These are phyloP conservation scores for Aeoliscus strigatus DNA, from an alignment of 2,797 vertebrate species.

Conservation along the genomic window DNA sequence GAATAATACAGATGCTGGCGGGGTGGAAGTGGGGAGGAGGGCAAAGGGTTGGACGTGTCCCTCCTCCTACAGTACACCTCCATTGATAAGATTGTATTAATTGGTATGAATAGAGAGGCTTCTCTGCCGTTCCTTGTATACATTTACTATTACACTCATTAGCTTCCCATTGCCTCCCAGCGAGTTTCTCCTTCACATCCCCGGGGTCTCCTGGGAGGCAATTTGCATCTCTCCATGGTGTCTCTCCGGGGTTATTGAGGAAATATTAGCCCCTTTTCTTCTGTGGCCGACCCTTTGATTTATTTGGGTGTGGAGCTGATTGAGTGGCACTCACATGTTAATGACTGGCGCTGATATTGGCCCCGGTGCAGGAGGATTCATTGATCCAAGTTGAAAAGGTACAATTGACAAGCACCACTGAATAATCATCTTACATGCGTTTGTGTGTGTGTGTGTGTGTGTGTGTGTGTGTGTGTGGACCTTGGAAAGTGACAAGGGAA, in stretches of 20 bases:
- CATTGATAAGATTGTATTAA: slow-evolving; percentile 78
- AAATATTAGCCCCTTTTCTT: slow-evolving; percentile 75
- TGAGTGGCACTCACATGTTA: slow-evolving; percentile 72
- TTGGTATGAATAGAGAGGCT: slow-evolving; percentile 73
- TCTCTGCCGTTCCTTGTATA: slow-evolving; percentile 72
- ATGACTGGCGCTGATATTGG: slow-evolving; percentile 65
- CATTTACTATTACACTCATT: slow-evolving; percentile 82
- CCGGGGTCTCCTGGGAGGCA: slow-evolving; percentile 76
- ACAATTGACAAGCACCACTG: slow-evolving; percentile 71
- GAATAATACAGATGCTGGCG: slow-evolving; percentile 60
- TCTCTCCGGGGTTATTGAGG: slow-evolving; percentile 75
- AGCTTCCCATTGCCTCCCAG: slow-evolving; percentile 76
- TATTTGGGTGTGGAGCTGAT: slow-evolving; percentile 67
- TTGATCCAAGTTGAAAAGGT: slow-evolving; percentile 74
- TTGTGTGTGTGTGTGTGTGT: slow-evolving; percentile 14
- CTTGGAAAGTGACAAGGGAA: slow-evolving; percentile 59
- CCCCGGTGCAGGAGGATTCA: slow-evolving; percentile 60
- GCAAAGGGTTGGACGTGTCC: slow-evolving; percentile 49
- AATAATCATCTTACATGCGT: slow-evolving; percentile 65
- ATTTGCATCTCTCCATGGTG: slow-evolving; percentile 78
- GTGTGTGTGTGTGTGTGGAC: slow-evolving; percentile 31
- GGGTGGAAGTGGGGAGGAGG: slow-evolving; percentile 48
- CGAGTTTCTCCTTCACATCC: slow-evolving; percentile 70
- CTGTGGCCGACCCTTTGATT: slow-evolving; percentile 74
- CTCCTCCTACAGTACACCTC: slow-evolving; percentile 58